phyloP scores from a whole-genome alignment of 2,113 vertebrate species.

The Corydoras sp. region DNA sequence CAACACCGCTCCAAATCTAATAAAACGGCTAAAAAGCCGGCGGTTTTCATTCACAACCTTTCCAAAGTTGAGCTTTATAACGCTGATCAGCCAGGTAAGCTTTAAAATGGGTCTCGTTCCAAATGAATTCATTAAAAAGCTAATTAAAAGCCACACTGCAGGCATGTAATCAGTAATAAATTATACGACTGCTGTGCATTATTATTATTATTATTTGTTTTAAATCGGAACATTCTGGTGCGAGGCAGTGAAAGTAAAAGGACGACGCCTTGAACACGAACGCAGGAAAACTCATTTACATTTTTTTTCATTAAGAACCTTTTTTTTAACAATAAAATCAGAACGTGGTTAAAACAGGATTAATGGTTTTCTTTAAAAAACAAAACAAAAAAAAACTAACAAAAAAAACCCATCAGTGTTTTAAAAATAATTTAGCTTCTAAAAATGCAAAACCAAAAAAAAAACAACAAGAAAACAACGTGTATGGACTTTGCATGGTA shows the following conservation, averaged over 20 bases:
- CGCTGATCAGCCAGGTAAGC: background rate
- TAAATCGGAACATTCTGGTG: slow-evolving; percentile 16
- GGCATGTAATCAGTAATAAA: slow-evolving; percentile 4
- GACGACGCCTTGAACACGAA: slow-evolving; percentile 43
- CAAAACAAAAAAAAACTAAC: slow-evolving; percentile 37
- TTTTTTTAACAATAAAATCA: slow-evolving; percentile 47
- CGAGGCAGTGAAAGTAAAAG: slow-evolving; percentile 63
- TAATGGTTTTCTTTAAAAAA: slow-evolving; percentile 50
- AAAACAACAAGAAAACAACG: slow-evolving; percentile 27
- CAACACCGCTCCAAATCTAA: slow-evolving; percentile 31
- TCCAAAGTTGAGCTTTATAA: slow-evolving; percentile 29
- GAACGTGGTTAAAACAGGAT: slow-evolving; percentile 54
- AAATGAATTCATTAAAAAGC: slow-evolving; percentile 5
- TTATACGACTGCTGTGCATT: slow-evolving; percentile 37
- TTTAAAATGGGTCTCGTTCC: background rate
- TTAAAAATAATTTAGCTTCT: slow-evolving; percentile 59
- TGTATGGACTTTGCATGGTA: slow-evolving; percentile 35
- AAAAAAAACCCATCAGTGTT: slow-evolving; percentile 46
- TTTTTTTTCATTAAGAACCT: slow-evolving; percentile 48
- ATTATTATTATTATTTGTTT: slow-evolving; percentile 19
- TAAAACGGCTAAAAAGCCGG: background rate
- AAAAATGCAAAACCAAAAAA: slow-evolving; percentile 51
- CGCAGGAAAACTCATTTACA: background rate
- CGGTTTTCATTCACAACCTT: slow-evolving; percentile 22
- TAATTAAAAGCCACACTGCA: slow-evolving; percentile 12